Percentiles rank a stretch among this genome's conserved stretches.
phyloP scores from a whole-genome alignment of 2,888 invertebrate species.

The Serrognathus titanus region DNA sequence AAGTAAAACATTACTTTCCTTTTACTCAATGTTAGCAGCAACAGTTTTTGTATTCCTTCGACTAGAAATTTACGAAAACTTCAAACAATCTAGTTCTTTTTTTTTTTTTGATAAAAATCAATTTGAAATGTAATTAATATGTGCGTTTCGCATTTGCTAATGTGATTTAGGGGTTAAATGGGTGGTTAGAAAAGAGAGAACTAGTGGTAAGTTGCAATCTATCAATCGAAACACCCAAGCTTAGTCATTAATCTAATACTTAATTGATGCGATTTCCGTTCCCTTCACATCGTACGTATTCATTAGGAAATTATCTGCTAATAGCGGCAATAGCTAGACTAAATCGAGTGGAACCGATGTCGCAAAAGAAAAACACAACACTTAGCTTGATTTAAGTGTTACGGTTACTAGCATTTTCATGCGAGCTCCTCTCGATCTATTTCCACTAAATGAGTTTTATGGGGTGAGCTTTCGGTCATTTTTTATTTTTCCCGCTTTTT shows the following conservation, averaged over 20 bases:
- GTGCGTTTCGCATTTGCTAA: too few species aligned
- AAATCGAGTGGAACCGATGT: constrained; percentile 35
- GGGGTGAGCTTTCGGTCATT: constrained; percentile 20
- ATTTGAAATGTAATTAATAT: too few species aligned
- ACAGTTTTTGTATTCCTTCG: too few species aligned
- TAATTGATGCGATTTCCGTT: constrained; percentile 37
- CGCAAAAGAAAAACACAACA: constrained; percentile 31
- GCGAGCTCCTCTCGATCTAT: background rate
- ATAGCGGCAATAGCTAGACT: constrained; percentile 31
- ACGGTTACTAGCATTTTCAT: background rate
- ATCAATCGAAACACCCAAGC: constrained; percentile 27
- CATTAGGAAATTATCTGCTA: constrained; percentile 36
- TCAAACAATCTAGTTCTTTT: too few species aligned
- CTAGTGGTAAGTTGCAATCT: constrained; percentile 23
- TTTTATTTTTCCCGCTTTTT: background rate
- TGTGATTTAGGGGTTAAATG: too few species aligned
- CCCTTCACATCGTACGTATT: constrained; percentile 36
- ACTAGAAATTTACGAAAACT: too few species aligned
- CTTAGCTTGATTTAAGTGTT: constrained; percentile 24
- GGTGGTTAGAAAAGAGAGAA: background rate
- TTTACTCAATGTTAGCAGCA: too few species aligned
- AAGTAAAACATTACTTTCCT: too few species aligned
- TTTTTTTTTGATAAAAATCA: too few species aligned
- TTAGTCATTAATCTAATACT: constrained; percentile 33
- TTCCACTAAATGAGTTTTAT: constrained; percentile 24